Base-by-base conservation (phyloP, 2,888 invertebrate species). In the Tholera decimalis region DNA sequence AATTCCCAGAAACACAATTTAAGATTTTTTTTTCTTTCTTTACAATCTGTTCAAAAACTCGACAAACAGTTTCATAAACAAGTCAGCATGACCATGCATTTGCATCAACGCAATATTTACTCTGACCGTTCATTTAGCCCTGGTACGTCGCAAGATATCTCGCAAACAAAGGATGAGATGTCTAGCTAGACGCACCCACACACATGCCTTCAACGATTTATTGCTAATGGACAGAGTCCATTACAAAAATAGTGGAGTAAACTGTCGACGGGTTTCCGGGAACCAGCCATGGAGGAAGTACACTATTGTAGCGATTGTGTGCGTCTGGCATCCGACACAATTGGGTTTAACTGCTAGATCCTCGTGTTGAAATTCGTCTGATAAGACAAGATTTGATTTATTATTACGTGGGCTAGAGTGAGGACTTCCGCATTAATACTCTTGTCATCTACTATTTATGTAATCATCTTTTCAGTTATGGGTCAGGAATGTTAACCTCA, bases 161-260 rank as follows among this genome's bases (percentile, higher is more conserved):
- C 62, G 66, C 63, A 73, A 73, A 82, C 82, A 82, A 82, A 77
- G 77, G 72, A 83, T 65, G 72, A 61, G 57, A 62, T 59, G 78
- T 78, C 80, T 73, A 74, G 77, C 80, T 73, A 74, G 77, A 80
- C 76, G 73, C 82, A 69, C 79, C 77, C 81, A 79, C 81, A 81
- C 79, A 81, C 79, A 69, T 57, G 47, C 62, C 58, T 64, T 77
- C 57, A 75, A 81, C 82, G 88, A 88, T 87, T 87, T 88, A 86
- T 88, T 81, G 82, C 87, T 92, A 92, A 93, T 92, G 91, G 90
- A 88, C 87, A 80, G 86, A 86, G 86, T 88, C 90, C 91, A 91
- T 93, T 92, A 92, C 91, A 87, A 90, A 89, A 89, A 91, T 91
- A 89, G 86, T 85, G 59, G 50, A 77, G 81, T 70, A 80, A 83